phyloP scores from a whole-genome alignment of 2,113 vertebrate genomes.

The Cavia aperea region DNA sequence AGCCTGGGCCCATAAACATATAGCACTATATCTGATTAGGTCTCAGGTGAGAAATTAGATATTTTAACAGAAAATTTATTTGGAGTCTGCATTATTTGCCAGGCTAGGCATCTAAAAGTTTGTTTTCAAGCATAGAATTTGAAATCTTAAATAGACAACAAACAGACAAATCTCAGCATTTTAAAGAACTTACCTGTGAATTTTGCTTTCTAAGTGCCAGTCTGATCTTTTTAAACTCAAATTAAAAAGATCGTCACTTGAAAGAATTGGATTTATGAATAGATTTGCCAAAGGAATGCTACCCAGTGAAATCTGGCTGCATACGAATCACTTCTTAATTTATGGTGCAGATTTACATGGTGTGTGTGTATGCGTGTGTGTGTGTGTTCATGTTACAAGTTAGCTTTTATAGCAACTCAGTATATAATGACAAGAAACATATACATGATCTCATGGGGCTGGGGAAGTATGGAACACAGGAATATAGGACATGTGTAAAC shows the following conservation, averaged over 20 bases:
- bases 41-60: neutral
- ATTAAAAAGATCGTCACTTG: neutral
- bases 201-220: neutral
- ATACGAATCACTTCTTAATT: neutral
- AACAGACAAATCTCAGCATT: neutral
- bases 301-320: neutral
- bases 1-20: neutral
- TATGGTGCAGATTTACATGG: neutral
- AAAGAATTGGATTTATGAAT: neutral
- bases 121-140: neutral
- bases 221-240: neutral
- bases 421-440: neutral
- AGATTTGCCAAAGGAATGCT: neutral
- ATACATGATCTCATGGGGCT: neutral
- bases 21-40: neutral
- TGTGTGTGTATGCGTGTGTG: neutral
- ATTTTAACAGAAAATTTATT: neutral
- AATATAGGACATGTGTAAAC: neutral
- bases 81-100: neutral
- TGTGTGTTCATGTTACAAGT: neutral
- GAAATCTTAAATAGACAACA: neutral
- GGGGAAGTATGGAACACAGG: rapidly evolving
- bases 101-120: neutral
- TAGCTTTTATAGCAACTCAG: neutral
- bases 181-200: neutral